Evolutionary conservation across 2,797 vertebrate genomes (phyloP), one percentile per base, ranked within the genome.

Genomic region (Syndactyla subalaris): DNA sequence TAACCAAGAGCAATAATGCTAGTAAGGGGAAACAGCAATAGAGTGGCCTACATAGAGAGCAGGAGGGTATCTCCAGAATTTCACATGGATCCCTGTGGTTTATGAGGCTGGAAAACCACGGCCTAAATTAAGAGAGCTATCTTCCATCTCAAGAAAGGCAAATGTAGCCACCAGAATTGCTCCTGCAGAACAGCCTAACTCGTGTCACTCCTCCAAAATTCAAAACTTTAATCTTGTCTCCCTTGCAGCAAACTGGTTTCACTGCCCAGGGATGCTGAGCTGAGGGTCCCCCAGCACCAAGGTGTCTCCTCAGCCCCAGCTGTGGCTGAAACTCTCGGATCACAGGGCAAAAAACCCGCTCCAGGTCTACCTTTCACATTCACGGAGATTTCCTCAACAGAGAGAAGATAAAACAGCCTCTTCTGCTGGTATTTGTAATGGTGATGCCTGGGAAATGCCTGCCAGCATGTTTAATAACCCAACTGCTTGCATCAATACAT

Each of bases 91-190:
- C 72, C 32, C 21, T 72, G 79, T 81, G 70, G 46, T 84, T 90
- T 90, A 66, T 84, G 88, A 91, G 76, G 82, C 32, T 72, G 58
- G 88, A 78, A 88, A 85, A 90, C 23, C 36, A 55, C 7, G 81
- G 43, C 23, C 58, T 86, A 88, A 91, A 84, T 84, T 81, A 90
- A 81, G 76, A 88, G 78, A 94, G 57, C 52, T 74, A 57, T 88
- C 85, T 89, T 81, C 83, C 48, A 48, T 51, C 58, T 88, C 55
- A 68, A 66, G 43, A 81, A 85, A 88, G 32, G 70, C 41, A 92
- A 88, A 62, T 1, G 0, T 39, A 75, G 88, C 72, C 68, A 36
- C 19, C 41, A 62, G 54, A 83, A 61, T 41, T 3, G 12, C 20
- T 86, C 34, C 63, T 66, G 46, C 66, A 92, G 51, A 68, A 88